These are phyloP conservation scores for Spea hammondii DNA, from an alignment of 2,797 vertebrate genomes.

Conservation along the genomic window DNA sequence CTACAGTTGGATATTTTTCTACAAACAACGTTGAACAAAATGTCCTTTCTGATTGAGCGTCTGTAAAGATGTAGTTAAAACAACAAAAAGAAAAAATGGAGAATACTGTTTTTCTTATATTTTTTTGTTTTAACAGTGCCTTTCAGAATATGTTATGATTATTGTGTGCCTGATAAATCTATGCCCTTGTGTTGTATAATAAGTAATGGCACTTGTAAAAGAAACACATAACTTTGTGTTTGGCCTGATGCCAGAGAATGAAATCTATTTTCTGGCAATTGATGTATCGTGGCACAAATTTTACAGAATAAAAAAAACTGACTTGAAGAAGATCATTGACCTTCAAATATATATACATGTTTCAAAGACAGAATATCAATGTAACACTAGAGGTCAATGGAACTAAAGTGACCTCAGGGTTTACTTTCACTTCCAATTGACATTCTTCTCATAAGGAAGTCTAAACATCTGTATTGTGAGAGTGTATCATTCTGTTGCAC, in stretches of 20 bases:
- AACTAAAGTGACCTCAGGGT: neutral
- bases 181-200: conserved; percentile 9
- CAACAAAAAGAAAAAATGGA: too few relatives aligned
- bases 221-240: neutral
- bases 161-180: neutral
- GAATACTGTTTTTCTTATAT: too few relatives aligned
- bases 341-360: neutral
- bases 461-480: conserved; percentile 49
- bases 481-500: conserved; percentile 4
- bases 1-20: too few relatives aligned
- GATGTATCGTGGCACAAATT: neutral
- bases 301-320: neutral
- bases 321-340: neutral
- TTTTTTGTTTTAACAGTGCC: too few relatives aligned
- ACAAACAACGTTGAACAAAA: too few relatives aligned
- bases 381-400: neutral
- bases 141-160: too few relatives aligned
- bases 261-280: neutral
- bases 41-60: too few relatives aligned
- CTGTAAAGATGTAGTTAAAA: too few relatives aligned
- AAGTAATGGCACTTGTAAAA: conserved; percentile 13
- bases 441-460: neutral
- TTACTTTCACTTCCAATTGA: neutral
- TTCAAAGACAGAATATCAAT: neutral
- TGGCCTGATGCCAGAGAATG: neutral